These are phyloP conservation scores for Cerastis leucographa DNA, from an alignment of 2,888 invertebrate species.

Conservation along the genomic window DNA sequence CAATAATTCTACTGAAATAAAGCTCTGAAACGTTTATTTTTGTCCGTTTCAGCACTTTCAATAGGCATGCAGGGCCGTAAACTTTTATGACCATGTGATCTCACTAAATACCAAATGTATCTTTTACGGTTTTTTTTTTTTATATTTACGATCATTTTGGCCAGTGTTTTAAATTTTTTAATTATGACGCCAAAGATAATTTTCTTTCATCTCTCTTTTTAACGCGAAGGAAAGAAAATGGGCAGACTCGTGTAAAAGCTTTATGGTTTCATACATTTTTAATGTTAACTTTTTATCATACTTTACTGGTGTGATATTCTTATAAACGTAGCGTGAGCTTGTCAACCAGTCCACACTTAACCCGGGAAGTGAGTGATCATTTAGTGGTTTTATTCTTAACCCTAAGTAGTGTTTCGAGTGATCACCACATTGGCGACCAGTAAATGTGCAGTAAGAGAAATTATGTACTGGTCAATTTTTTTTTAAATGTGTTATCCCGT, in stretches of 20 bases:
- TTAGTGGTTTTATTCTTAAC: no score
- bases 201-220: slow-evolving; percentile 56
- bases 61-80: slow-evolving; percentile 80
- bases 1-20: slow-evolving; percentile 60
- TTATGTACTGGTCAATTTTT: no score
- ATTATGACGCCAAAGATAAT: slow-evolving; percentile 37
- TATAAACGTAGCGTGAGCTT: no score
- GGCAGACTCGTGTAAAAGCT: slow-evolving; percentile 17
- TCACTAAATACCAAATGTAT: slow-evolving; percentile 73
- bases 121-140: slow-evolving; percentile 57
- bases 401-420: no score
- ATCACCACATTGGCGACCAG: no score
- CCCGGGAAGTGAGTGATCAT: no score
- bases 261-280: slow-evolving; percentile 39
- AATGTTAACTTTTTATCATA: slow-evolving; percentile 26
- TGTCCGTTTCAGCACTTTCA: slow-evolving; percentile 77
- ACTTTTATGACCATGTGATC: slow-evolving; percentile 82
- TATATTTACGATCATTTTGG: slow-evolving; percentile 62
- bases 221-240: slow-evolving; percentile 25
- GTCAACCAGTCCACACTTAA: no score
- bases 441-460: no score
- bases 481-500: no score
- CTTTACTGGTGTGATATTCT: no score
- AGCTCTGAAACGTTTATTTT: slow-evolving; percentile 76
- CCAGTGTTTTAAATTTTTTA: slow-evolving; percentile 36